Percentiles rank a stretch among this genome's conserved stretches.
These are phyloP conservation scores for Chlorodrepanis virens DNA, from an alignment of 2,113 vertebrate genomes.

Conservation along the genomic window DNA sequence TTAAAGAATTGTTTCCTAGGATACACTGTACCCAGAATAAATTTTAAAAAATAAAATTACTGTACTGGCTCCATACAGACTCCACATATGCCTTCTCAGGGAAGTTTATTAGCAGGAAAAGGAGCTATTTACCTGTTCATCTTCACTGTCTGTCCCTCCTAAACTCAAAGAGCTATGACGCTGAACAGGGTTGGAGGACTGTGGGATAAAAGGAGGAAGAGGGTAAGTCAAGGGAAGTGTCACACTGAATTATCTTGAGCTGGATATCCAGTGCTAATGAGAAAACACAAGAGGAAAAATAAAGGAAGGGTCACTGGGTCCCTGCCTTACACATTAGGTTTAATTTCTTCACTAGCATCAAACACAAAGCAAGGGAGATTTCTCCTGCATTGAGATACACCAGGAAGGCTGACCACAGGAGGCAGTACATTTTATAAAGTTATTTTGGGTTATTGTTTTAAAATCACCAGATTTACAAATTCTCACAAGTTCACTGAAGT, in stretches of 20 bases:
- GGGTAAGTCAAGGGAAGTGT: slow-evolving; percentile 40
- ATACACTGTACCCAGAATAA: neutral
- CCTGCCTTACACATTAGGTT: neutral
- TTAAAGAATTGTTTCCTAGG: neutral
- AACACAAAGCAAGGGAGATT: neutral
- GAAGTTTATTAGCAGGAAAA: slow-evolving; percentile 20
- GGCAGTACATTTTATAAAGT: neutral
- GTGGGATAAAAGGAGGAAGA: slow-evolving; percentile 52
- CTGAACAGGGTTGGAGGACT: slow-evolving; percentile 70
- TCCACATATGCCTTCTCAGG: neutral
- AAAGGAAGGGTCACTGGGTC: neutral
- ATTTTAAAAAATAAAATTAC: neutral
- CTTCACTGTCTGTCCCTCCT: slow-evolving; percentile 80
- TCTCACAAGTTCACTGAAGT: neutral
- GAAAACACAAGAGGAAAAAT: slow-evolving; percentile 35
- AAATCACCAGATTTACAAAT: neutral
- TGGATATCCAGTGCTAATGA: neutral
- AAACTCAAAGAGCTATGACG: slow-evolving; percentile 80
- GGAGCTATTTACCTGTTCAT: slow-evolving; percentile 78
- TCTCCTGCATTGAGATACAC: neutral
- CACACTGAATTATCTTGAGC: neutral
- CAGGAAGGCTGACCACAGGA: neutral
- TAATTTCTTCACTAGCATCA: neutral
- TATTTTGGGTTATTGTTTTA: neutral
- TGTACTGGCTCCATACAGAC: neutral